Evolutionary conservation across 2,113 vertebrate genomes (phyloP).

Genomic region (Myotis yumanensis): DNA sequence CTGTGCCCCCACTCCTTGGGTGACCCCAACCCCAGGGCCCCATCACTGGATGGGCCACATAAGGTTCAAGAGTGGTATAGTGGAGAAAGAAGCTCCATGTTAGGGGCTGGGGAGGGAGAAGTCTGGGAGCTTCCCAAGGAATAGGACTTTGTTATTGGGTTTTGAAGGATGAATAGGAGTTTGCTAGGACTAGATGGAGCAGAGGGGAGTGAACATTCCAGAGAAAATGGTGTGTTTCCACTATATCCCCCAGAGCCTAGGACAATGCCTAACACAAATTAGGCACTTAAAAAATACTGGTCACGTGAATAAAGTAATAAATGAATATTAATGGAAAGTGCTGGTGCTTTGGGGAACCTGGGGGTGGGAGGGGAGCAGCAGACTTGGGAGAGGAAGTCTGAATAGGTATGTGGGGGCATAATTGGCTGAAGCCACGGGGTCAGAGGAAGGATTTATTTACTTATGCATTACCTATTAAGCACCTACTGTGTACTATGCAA

Average conservation of each 20-base stretch:
- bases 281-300: neutral
- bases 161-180: slow-evolving; percentile 39
- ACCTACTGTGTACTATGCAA: neutral
- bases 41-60: neutral
- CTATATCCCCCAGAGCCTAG: neutral
- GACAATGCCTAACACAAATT: neutral
- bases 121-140: slow-evolving; percentile 6
- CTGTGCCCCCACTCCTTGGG: neutral
- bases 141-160: slow-evolving; percentile 1
- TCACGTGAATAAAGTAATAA: slow-evolving; percentile 28
- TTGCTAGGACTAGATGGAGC: neutral
- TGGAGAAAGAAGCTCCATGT: neutral
- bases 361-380: neutral
- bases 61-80: neutral
- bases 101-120: neutral
- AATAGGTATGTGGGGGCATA: neutral
- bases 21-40: neutral
- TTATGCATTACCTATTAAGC: neutral
- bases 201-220: neutral
- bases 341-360: neutral
- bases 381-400: neutral
- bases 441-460: neutral
- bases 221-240: neutral
- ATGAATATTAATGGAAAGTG: neutral
- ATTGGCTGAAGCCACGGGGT: neutral